Conservation (phyloP, 2,113 vertebrate genomes). For the Pomatostomus ruficeps region DNA sequence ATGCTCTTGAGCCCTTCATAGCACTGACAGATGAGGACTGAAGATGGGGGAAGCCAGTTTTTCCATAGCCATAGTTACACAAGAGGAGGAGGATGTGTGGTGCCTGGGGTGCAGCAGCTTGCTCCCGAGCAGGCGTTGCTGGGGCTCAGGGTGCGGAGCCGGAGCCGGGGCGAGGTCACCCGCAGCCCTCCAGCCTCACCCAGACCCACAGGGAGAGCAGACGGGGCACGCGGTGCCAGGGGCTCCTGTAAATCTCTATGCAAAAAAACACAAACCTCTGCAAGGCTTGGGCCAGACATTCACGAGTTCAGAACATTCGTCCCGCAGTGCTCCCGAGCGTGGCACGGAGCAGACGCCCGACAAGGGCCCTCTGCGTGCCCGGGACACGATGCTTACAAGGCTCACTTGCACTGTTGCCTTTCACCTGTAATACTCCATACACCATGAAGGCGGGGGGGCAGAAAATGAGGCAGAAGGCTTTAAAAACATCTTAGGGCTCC, state of each 20-base stretch:
- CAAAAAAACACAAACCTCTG: conserved; percentile 23
- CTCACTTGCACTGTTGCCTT: conserved; percentile 47
- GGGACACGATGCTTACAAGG: not conserved
- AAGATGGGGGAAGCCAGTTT: not conserved
- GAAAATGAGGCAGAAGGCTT: not conserved
- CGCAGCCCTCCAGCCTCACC: not conserved
- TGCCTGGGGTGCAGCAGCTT: not conserved
- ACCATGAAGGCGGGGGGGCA: not conserved
- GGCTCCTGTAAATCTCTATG: conserved; percentile 43
- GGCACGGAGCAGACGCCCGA: not conserved
- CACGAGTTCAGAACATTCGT: not conserved
- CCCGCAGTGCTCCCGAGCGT: not conserved
- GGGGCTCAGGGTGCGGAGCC: not conserved
- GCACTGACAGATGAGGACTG: not conserved
- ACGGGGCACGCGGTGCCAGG: not conserved
- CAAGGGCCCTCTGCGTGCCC: not conserved
- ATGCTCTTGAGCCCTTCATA: conserved; percentile 1
- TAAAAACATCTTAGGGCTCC: not conserved
- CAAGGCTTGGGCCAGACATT: not conserved
- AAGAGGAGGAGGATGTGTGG: not conserved
- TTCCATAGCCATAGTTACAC: conserved; percentile 36
- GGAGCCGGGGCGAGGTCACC: not conserved
- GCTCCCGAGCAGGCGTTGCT: not conserved
- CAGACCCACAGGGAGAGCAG: not conserved
- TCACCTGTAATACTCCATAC: not conserved